Evolutionary conservation across 2,888 invertebrate species (phyloP).

Genomic region (Glomeris marginata): DNA sequence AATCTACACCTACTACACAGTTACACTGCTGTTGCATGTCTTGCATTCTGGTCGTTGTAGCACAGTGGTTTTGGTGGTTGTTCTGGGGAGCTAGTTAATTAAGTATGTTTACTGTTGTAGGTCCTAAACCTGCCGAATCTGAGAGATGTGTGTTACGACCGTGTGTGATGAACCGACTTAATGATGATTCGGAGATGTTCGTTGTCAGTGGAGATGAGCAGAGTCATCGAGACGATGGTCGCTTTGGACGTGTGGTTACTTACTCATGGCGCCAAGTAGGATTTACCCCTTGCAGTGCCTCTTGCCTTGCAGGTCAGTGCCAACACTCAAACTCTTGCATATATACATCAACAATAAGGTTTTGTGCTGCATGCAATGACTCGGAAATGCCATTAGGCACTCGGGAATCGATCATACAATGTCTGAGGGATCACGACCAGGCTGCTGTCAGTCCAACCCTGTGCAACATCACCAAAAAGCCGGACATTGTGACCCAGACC

Average conservation of each 20-base stretch:
- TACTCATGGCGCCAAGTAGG: conserved; percentile 82
- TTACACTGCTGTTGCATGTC: background rate
- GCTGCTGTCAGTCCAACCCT: conserved; percentile 74
- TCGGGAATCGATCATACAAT: conserved; percentile 74
- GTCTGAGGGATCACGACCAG: conserved; percentile 70
- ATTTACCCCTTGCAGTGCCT: conserved; percentile 84
- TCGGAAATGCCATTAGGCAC: conserved; percentile 30
- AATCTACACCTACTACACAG: too few relatives aligned
- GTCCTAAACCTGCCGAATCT: conserved; percentile 58
- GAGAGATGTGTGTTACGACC: conserved; percentile 67
- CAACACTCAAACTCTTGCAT: background rate
- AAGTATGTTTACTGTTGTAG: conserved; percentile 17
- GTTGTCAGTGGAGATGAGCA: conserved; percentile 1
- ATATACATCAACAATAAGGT: background rate
- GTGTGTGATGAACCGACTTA: conserved; percentile 34
- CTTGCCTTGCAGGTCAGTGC: conserved; percentile 56
- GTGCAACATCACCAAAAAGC: conserved; percentile 72
- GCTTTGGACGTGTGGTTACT: conserved; percentile 45
- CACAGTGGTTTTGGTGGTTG: background rate
- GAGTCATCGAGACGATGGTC: conserved; percentile 18
- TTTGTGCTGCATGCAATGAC: background rate
- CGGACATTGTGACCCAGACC: conserved; percentile 70
- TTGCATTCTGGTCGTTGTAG: too few relatives aligned
- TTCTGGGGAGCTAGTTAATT: background rate
- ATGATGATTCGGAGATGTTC: background rate